Evolutionary conservation across 2,113 vertebrate species (phyloP).

Genomic region (Planiliza haematocheilus): DNA sequence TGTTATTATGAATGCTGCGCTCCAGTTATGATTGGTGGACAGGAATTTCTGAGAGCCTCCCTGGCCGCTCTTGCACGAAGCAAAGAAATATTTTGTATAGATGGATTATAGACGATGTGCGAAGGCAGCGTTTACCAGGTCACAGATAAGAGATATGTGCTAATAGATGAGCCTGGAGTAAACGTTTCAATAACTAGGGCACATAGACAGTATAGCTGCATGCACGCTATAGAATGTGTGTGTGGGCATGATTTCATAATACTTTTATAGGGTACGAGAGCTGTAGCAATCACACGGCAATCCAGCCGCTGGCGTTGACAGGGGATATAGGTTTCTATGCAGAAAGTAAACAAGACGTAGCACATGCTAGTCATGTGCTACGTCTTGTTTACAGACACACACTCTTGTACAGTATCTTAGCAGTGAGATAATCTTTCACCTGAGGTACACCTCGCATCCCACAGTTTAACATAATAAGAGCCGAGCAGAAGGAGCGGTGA

Average conservation of each 20-base stretch:
- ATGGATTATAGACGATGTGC: neutral
- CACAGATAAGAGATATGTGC: slow-evolving; percentile 13
- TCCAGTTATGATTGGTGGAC: slow-evolving; percentile 4
- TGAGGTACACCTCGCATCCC: slow-evolving; percentile 30
- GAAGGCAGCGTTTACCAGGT: slow-evolving; percentile 1
- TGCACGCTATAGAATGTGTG: neutral
- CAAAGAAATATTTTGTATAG: slow-evolving; percentile 4
- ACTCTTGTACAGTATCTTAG: slow-evolving; percentile 23
- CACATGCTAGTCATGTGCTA: slow-evolving; percentile 55
- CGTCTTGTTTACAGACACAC: slow-evolving; percentile 48
- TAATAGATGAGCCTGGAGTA: slow-evolving; percentile 2
- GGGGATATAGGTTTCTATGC: slow-evolving; percentile 39
- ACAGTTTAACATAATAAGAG: slow-evolving; percentile 27
- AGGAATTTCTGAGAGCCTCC: slow-evolving; percentile 24
- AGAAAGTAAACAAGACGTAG: slow-evolving; percentile 44
- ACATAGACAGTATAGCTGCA: too few relatives aligned
- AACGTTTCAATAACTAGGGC: slow-evolving; percentile 16
- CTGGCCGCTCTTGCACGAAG: slow-evolving; percentile 4
- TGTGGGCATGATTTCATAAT: neutral
- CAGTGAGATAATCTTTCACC: slow-evolving; percentile 32
- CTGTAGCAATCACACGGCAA: slow-evolving; percentile 12
- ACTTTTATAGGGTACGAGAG: slow-evolving; percentile 27
- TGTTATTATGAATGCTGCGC: slow-evolving; percentile 35
- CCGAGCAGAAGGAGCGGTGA: slow-evolving; percentile 1
- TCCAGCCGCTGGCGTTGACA: slow-evolving; percentile 20